These are phyloP conservation scores for Alcedo quadribrachys DNA, from an alignment of 2,797 vertebrate genomes.

Conservation along the genomic window DNA sequence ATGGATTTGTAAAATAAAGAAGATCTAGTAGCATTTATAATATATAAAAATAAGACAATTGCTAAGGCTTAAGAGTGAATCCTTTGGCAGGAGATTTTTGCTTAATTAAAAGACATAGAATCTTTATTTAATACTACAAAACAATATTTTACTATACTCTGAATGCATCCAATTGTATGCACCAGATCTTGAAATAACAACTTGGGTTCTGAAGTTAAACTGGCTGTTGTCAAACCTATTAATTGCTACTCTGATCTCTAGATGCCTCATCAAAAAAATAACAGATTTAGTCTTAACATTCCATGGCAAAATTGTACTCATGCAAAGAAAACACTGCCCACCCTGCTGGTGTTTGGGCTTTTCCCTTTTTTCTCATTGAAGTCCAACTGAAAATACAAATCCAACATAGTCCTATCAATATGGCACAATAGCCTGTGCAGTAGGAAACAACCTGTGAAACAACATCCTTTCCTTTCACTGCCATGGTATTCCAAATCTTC, in stretches of 20 bases:
- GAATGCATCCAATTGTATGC: neutral
- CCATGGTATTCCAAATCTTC: neutral
- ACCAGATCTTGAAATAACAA: neutral
- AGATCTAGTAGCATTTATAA: neutral
- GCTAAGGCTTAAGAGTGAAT: neutral
- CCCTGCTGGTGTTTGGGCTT: neutral
- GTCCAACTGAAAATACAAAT: neutral
- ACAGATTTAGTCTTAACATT: neutral
- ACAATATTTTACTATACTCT: neutral
- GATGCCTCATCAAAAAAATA: neutral
- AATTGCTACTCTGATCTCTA: neutral
- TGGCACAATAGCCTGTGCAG: neutral
- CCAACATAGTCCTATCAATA: neutral
- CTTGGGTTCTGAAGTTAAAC: neutral
- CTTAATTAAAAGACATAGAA: neutral
- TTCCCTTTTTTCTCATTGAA: neutral
- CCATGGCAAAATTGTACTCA: neutral
- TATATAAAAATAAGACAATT: neutral
- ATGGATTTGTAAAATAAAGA: neutral
- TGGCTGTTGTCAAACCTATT: neutral
- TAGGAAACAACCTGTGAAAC: neutral
- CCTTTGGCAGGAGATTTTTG: neutral
- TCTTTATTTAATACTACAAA: constrained; percentile 4
- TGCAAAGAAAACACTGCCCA: neutral
- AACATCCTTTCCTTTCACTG: neutral